Conservation (phyloP, 2,797 vertebrate species). For the Apogon talboti region DNA sequence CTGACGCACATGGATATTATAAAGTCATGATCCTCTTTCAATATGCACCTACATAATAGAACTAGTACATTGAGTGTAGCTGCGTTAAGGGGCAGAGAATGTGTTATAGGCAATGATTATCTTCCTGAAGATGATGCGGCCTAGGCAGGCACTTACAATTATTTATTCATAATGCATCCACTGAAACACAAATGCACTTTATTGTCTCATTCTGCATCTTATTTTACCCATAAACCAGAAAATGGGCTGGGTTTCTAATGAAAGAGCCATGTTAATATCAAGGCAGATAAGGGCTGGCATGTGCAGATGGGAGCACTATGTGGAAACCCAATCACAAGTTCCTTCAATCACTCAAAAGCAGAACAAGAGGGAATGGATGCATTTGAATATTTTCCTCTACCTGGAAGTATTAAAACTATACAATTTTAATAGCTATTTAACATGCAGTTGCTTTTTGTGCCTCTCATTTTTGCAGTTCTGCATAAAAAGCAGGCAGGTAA, state of each 20-base stretch:
- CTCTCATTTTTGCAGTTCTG: slow-evolving; percentile 77
- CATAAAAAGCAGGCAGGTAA: slow-evolving; percentile 82
- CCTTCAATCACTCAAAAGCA: slow-evolving; percentile 91
- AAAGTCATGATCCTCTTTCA: slow-evolving; percentile 83
- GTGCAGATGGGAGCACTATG: slow-evolving; percentile 88
- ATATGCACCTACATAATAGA: slow-evolving; percentile 78
- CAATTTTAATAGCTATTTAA: slow-evolving; percentile 92
- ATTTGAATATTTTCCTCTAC: slow-evolving; percentile 90
- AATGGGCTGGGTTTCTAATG: slow-evolving; percentile 92
- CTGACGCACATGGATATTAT: slow-evolving; percentile 71
- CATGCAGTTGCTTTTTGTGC: slow-evolving; percentile 87
- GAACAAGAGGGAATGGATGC: slow-evolving; percentile 85
- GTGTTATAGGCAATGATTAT: slow-evolving; percentile 83
- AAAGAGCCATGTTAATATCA: slow-evolving; percentile 96
- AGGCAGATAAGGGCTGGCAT: slow-evolving; percentile 86
- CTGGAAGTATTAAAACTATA: slow-evolving; percentile 91
- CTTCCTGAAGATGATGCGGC: slow-evolving; percentile 76
- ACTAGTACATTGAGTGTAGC: slow-evolving; percentile 63
- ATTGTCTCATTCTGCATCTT: slow-evolving; percentile 91
- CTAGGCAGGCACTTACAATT: slow-evolving; percentile 88
- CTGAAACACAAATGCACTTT: slow-evolving; percentile 93
- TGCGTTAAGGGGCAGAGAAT: slow-evolving; percentile 67
- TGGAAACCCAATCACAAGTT: slow-evolving; percentile 97
- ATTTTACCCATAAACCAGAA: slow-evolving; percentile 90
- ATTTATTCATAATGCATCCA: slow-evolving; percentile 92